These are phyloP conservation scores for Nebria ingens DNA, from an alignment of 1,140 invertebrate genomes.

Conservation along the genomic window DNA sequence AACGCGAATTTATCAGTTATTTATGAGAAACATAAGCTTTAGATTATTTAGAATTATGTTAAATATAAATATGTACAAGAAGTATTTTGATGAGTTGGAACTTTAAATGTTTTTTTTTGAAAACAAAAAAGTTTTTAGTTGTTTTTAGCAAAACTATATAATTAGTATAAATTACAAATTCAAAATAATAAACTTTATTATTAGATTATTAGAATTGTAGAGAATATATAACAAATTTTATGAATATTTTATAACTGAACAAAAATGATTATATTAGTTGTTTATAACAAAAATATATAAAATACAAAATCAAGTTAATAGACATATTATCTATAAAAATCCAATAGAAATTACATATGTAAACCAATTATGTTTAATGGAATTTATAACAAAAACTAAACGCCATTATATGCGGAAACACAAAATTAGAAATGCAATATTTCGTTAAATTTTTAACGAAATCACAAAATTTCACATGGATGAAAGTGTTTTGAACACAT, in stretches of 20 bases:
- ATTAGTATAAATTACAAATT: too few species aligned
- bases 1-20: too few species aligned
- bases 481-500: constrained; percentile 5
- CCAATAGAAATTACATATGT: neutral
- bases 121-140: too few species aligned
- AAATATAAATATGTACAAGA: too few species aligned
- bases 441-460: neutral
- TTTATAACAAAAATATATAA: constrained; percentile 7
- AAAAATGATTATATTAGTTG: neutral
- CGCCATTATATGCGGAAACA: neutral
- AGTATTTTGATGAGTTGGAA: too few species aligned
- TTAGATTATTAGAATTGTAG: too few species aligned
- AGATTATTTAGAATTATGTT: too few species aligned
- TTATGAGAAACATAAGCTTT: too few species aligned
- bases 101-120: too few species aligned
- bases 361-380: neutral
- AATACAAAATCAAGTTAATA: neutral
- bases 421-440: constrained; percentile 1
- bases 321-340: neutral
- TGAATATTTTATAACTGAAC: neutral
- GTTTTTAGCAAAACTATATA: too few species aligned
- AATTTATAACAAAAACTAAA: neutral
- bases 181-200: too few species aligned
- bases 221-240: too few species aligned
- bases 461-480: neutral